Evolutionary conservation across 2,113 vertebrate genomes (phyloP), one percentile per base, ranked within the genome.

Genomic region (Gulo gulo): DNA sequence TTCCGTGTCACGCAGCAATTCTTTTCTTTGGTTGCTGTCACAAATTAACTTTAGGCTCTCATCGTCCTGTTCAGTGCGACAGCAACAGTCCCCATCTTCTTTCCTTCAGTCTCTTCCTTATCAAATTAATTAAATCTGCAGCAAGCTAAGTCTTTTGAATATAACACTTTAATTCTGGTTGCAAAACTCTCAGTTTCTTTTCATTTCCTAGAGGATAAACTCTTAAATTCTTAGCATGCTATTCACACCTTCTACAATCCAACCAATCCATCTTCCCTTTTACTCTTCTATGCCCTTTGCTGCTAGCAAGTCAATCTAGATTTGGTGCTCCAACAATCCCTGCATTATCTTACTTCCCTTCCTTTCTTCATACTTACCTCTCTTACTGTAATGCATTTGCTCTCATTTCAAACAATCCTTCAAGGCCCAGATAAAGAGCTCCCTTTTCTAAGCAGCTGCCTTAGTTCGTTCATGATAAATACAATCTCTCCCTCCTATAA

Each of bases 61-160:
- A 55, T 7, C 4, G 23, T 61, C 39, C 20, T 34, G 84, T 20
- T 57, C 45, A 24, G 20, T 13, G 15, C n/a, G 42, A 16, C 7
- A 65, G 79, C 36, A 52, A 4, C 20, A 45, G 14, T 13, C 24
- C 31, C 29, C 42, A 73, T 80, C 69, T 59, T 45, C 42, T 74
- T 89, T 73, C 88, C 52, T 52, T 3, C 50, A 34, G 2, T 67
- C 3, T 76, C 86, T 93, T 80, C 52, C 34, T 73, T 83, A 83
- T 91, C 42, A 24, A 80, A 69, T 91, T 80, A 91, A 86, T 82
- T 84, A 63, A 12, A 74, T 74, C 61, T 59, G 18, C 10, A 80
- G 36, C 13, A 89, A 47, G 39, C 21, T 63, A 80, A 47, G 45
- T 87, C 65, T 92, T 97, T 86, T 95, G 26, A 94, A 90, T 87